Base-by-base conservation (phyloP, 2,797 vertebrate species). In the Enteromius argenteus region DNA sequence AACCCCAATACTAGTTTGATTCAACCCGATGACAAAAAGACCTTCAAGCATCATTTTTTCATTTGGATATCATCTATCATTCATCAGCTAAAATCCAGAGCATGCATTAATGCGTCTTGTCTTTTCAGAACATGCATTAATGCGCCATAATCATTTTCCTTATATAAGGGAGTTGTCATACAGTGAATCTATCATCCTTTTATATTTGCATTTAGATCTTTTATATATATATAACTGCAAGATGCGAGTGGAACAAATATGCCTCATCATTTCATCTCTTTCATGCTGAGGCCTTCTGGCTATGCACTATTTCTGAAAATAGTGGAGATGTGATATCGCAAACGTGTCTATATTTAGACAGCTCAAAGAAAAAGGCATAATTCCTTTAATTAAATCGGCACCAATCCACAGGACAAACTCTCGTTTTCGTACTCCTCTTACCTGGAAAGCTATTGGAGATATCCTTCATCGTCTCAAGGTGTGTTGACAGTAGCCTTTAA, bases 401-500 rank as follows among this genome's bases (percentile, higher is more conserved):
- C 83, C 88, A 79, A 91, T 91, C 87, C 84, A 66, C 75, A 1
- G 44, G 51, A 85, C 73, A 42, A 83, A 64, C 76, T 81, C 66
- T 85, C 87, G 78, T 86, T 82, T 84, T 53, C 53, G 78, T 39
- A 15, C 11, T 23, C 67, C 60, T 78, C 60, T 86, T 85, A 84
- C 73, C 87, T 69, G 27, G 75, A 86, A 60, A 35, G 76, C 90
- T 84, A 80, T 67, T 14, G 66, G 84, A 87, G 66, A 90, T 88
- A 91, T 91, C 88, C 85, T 89, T 92, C 85, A 88, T 90, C 87
- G 86, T 93, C 87, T 91, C 85, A 64, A 90, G 90, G 87, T 93
- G 93, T 89, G 91, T 91, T 91, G 90, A 92, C 90, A 85, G 89
- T 87, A 89, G 89, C 88, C 91, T 89, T 91, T 94, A 92, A 93